Conservation (phyloP, 2,888 invertebrate species). For the Oxycera nigricornis region DNA sequence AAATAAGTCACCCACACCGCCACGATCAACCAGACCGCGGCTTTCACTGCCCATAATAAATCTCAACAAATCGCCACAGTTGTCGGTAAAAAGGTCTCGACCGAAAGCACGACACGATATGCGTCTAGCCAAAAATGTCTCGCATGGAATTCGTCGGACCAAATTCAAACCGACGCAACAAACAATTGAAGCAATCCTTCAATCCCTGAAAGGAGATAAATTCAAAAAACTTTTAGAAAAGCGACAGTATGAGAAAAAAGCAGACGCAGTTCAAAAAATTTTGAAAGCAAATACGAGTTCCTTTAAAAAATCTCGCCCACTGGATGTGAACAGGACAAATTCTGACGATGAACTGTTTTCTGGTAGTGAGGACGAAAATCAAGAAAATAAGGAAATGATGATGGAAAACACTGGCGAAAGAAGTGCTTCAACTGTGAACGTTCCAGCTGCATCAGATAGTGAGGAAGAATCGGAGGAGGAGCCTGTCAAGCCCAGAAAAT, state of each 20-base stretch:
- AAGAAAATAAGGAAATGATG: slow-evolving; percentile 43
- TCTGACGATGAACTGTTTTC: not conserved
- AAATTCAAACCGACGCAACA: slow-evolving; percentile 28
- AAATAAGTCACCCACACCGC: slow-evolving; percentile 19
- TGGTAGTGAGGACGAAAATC: slow-evolving; percentile 40
- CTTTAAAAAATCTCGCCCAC: slow-evolving; percentile 58
- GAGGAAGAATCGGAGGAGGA: slow-evolving; percentile 48
- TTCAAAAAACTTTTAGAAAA: slow-evolving; percentile 54
- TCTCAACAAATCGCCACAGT: not conserved
- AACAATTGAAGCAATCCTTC: slow-evolving; percentile 54
- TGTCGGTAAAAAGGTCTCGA: not conserved
- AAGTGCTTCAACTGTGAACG: too few species aligned
- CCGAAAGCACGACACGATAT: not conserved
- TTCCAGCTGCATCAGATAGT: not conserved
- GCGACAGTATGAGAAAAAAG: slow-evolving; percentile 54
- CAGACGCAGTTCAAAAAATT: slow-evolving; percentile 55
- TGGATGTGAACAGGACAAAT: slow-evolving; percentile 47
- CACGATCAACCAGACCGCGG: not conserved
- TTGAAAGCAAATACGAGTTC: slow-evolving; percentile 56
- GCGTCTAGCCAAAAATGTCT: slow-evolving; percentile 23
- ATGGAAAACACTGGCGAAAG: not conserved
- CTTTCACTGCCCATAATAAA: not conserved
- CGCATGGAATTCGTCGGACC: slow-evolving; percentile 14
- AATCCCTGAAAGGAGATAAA: slow-evolving; percentile 55
- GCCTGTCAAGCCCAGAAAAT: slow-evolving; percentile 50